Base-by-base conservation (phyloP, 2,888 invertebrate genomes). In the Lordiphosa andalusiaca region DNA sequence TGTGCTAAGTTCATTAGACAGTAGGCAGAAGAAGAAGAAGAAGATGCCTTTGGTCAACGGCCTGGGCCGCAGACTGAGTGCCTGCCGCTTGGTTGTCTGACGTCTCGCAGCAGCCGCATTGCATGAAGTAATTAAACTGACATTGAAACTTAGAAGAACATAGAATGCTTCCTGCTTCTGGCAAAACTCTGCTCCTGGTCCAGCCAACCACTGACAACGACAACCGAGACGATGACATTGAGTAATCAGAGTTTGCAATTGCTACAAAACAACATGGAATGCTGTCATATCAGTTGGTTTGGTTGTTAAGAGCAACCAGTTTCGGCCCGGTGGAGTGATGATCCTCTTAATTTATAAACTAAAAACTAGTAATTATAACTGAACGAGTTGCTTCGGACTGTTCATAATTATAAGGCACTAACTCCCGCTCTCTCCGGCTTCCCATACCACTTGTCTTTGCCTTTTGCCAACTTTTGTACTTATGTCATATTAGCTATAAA, bases 51-150 rank as follows among this genome's bases (percentile, higher is more conserved):
- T 84, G 81, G 81, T 76, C 81, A 77, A 73, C 65, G 84, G 77
- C 77, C 84, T 53, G 38, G 41, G 48, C 35, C 40, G n/a, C 33
- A 16, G 10, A 21, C 49, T 46, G 44, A 23, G 10, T 21, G 42
- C 42, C 38, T 38, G 12, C 53, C 12, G 40, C 53, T 10, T 44
- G 33, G 40, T 21, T 7, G 57, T 52, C 56, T 66, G 50, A 37
- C 62, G 46, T 59, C 53, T 58, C 63, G 67, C 62, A 50, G 80
- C 37, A 57, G 48, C 69, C 59, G 61, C 71, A 78, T 71, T 73
- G 84, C 82, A 78, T 78, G 77, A 78, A 84, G 84, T 82, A 78
- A 78, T 78, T 78, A 84, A 78, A 82, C 78, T 81, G 78, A 84
- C 78, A 78, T 77, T 84, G 78, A 78, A 78, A 82, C 84, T 77